Evolutionary conservation across 2,797 vertebrate species (phyloP).

Genomic region (Esox lucius): DNA sequence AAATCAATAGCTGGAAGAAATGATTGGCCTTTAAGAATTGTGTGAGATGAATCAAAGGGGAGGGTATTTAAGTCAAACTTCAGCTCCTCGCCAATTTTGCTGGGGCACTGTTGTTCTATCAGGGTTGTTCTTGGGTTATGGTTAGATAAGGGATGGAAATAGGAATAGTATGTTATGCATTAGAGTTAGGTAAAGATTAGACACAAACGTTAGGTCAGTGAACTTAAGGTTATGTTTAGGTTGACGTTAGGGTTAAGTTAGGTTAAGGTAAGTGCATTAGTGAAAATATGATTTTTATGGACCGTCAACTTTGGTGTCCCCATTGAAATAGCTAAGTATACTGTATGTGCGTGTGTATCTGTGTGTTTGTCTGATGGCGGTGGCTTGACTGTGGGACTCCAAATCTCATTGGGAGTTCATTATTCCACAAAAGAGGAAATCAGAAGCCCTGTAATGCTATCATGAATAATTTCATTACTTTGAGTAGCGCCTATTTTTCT

Average conservation of each 20-base stretch:
- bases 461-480: slow-evolving; percentile 34
- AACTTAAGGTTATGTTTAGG: too few species aligned
- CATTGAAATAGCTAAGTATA: too few species aligned
- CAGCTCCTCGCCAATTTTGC: neutral
- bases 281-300: too few species aligned
- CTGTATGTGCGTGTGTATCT: neutral
- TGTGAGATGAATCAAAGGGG: slow-evolving; percentile 17
- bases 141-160: too few species aligned
- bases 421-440: slow-evolving; percentile 11
- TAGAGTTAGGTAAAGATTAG: too few species aligned
- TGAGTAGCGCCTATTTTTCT: slow-evolving; percentile 28
- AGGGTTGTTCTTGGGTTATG: too few species aligned
- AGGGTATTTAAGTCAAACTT: slow-evolving; percentile 5
- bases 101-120: neutral
- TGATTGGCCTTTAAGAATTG: slow-evolving; percentile 21
- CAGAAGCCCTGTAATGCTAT: slow-evolving; percentile 14
- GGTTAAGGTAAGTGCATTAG: too few species aligned
- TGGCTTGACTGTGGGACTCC: neutral
- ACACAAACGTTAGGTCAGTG: neutral
- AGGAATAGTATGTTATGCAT: too few species aligned
- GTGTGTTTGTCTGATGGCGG: neutral
- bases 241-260: too few species aligned
- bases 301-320: too few species aligned
- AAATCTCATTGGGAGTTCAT: neutral
- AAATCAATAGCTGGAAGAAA: slow-evolving; percentile 21